phyloP scores from a whole-genome alignment of 2,888 invertebrate species.

The Epinotia ramella region DNA sequence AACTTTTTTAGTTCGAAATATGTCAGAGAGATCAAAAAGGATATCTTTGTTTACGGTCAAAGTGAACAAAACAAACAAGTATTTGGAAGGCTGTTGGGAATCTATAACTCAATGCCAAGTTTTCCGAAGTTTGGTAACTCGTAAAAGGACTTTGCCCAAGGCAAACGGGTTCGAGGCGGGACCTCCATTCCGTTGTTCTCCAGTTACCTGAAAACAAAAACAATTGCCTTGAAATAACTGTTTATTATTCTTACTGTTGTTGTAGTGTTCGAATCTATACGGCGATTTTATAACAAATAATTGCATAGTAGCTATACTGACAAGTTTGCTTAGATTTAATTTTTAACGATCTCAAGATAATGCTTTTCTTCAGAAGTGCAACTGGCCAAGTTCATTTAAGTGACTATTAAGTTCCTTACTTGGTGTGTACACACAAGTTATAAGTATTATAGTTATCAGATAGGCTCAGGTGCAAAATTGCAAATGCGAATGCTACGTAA shows the following conservation, averaged over 20 bases:
- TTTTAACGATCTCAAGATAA: not conserved
- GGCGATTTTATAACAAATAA: conserved; percentile 2
- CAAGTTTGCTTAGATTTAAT: not conserved
- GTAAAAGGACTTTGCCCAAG: conserved; percentile 71
- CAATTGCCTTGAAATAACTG: conserved; percentile 54
- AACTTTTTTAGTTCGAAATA: conserved; percentile 50
- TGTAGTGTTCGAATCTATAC: conserved; percentile 9
- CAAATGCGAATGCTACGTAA: not conserved
- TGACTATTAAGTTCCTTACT: not conserved
- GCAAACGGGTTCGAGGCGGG: conserved; percentile 69
- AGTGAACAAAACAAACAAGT: conserved; percentile 81
- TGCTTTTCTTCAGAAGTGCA: not conserved
- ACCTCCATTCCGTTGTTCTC: conserved; percentile 71
- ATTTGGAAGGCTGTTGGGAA: conserved; percentile 80
- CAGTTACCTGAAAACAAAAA: conserved; percentile 80
- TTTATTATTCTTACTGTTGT: conserved; percentile 30
- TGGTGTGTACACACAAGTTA: not conserved
- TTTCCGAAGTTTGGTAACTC: conserved; percentile 75
- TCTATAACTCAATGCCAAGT: conserved; percentile 85
- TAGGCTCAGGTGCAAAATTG: not conserved
- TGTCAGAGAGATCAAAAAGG: conserved; percentile 63
- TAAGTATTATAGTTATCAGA: not conserved
- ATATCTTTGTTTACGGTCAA: conserved; percentile 79
- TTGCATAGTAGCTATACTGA: not conserved
- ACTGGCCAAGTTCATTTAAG: not conserved